Conservation (phyloP, 1,140 invertebrate species). For the Schlechtendalia chinensis region DNA sequence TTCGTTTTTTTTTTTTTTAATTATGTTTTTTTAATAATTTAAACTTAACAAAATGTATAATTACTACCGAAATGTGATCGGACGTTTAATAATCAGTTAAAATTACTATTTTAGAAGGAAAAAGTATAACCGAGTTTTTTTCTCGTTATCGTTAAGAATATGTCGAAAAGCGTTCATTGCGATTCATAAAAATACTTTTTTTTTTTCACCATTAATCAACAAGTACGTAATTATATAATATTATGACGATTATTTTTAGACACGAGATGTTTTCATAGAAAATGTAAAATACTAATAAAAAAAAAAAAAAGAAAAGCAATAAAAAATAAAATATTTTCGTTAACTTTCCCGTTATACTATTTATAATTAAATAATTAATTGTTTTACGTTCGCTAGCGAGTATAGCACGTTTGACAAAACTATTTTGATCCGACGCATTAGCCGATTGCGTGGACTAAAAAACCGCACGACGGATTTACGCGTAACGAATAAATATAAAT, state of each 20-base stretch:
- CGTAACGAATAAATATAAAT: too few species aligned
- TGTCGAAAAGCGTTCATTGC: not conserved
- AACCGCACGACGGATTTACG: too few species aligned
- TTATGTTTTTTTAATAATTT: not conserved
- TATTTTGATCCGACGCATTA: not conserved
- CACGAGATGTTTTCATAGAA: not conserved
- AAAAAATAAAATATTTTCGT: not conserved
- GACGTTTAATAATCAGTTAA: too few species aligned
- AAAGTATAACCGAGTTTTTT: too few species aligned
- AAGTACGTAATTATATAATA: not conserved
- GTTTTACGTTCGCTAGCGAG: not conserved
- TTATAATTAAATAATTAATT: not conserved
- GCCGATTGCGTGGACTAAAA: not conserved
- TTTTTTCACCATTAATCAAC: not conserved
- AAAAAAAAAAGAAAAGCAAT: too few species aligned
- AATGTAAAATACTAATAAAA: not conserved
- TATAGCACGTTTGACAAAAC: not conserved
- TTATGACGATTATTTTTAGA: not conserved
- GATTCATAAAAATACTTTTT: not conserved
- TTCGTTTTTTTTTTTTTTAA: slow-evolving; percentile 8
- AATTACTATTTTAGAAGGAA: too few species aligned
- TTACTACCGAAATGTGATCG: too few species aligned
- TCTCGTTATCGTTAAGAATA: not conserved
- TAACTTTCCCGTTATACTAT: not conserved
- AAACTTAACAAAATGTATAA: too few species aligned